These are phyloP conservation scores for Ceratitis capitata DNA, from an alignment of 1,140 invertebrate species.

Conservation along the genomic window DNA sequence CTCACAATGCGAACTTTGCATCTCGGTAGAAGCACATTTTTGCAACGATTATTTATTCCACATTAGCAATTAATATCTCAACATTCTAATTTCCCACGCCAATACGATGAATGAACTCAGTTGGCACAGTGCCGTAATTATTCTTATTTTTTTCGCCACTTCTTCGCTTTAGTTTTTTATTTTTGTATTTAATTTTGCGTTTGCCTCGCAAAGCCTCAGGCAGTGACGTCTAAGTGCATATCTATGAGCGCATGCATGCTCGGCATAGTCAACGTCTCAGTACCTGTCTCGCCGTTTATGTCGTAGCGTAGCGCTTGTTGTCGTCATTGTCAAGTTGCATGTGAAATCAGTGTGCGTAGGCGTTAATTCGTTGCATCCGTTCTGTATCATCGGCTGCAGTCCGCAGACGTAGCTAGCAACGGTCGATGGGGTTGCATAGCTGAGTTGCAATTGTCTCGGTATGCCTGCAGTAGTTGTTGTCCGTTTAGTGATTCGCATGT, in stretches of 20 bases:
- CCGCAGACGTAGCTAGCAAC: not conserved
- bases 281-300: constrained; percentile 16
- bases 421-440: not conserved
- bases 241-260: not conserved
- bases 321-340: constrained; percentile 7
- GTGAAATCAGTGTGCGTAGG: not conserved
- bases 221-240: not conserved
- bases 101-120: not conserved
- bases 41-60: no score
- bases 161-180: no score
- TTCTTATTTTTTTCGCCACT: not conserved
- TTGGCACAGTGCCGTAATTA: not conserved
- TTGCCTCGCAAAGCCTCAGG: not conserved
- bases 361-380: constrained; percentile 33
- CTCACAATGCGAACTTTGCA: no score
- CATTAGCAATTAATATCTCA: not conserved
- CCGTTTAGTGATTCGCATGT: no score
- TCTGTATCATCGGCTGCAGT: not conserved
- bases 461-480: no score
- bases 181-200: no score
- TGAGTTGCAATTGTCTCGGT: no score
- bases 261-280: not conserved
- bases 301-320: no score
- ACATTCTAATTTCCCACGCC: constrained; percentile 2
- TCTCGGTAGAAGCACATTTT: no score